Percentiles rank a stretch among this genome's conserved stretches.
phyloP scores from a whole-genome alignment of 2,888 invertebrate species.

The Eupithecia subumbrata region DNA sequence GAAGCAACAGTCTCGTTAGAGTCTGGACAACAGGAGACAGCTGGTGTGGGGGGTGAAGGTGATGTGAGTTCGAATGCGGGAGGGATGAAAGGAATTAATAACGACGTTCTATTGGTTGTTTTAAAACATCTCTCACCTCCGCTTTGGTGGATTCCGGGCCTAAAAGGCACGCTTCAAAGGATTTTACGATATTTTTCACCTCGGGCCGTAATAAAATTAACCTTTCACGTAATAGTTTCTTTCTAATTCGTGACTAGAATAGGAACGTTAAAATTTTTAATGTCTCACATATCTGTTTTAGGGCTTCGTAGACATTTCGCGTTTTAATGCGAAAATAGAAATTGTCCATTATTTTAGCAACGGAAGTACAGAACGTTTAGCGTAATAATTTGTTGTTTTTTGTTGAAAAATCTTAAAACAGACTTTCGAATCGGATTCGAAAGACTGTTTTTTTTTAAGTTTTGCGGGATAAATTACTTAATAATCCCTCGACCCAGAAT shows the following conservation, averaged over 20 bases:
- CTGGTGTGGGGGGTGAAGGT: too few relatives aligned
- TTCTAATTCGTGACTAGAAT: neutral
- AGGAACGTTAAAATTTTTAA: neutral
- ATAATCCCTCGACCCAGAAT: too few relatives aligned
- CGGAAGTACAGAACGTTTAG: neutral
- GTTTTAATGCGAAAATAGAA: neutral
- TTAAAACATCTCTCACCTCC: neutral
- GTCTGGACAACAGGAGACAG: too few relatives aligned
- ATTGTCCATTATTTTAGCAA: neutral
- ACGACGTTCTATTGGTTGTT: too few relatives aligned
- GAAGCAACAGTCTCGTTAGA: too few relatives aligned
- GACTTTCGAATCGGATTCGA: too few relatives aligned
- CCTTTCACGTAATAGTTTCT: neutral
- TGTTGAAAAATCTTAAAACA: too few relatives aligned
- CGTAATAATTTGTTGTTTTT: too few relatives aligned
- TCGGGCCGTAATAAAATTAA: neutral
- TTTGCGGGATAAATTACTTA: too few relatives aligned
- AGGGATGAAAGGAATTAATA: too few relatives aligned
- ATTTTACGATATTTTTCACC: conserved; percentile 1
- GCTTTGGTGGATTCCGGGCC: neutral
- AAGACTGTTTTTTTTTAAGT: too few relatives aligned
- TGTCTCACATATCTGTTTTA: neutral
- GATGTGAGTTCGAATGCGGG: too few relatives aligned
- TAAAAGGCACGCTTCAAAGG: conserved; percentile 15
- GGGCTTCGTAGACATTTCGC: neutral